These are phyloP conservation scores for Melitaea athalia DNA, from an alignment of 2,888 invertebrate genomes.

Conservation along the genomic window DNA sequence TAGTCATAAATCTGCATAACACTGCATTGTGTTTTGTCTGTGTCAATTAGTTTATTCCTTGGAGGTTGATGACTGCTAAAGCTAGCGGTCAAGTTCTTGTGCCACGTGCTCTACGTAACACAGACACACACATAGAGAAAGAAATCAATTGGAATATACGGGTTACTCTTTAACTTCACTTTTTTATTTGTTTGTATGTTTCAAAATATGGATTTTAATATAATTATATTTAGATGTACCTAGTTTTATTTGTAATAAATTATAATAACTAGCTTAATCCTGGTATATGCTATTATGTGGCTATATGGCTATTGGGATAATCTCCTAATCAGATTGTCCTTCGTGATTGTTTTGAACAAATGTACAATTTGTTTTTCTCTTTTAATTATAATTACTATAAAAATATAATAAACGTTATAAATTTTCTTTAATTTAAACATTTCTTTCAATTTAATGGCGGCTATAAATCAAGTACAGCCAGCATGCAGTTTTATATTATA, in stretches of 20 bases:
- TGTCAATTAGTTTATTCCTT: conserved; percentile 18
- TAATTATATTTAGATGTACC: neutral
- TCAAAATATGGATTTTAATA: neutral
- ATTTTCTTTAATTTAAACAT: neutral
- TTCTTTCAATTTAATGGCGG: neutral
- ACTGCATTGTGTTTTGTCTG: neutral
- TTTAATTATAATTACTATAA: too few relatives aligned
- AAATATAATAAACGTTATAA: neutral
- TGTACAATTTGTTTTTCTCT: too few relatives aligned
- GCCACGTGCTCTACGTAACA: conserved; percentile 43
- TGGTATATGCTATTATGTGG: too few relatives aligned
- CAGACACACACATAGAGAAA: conserved; percentile 1
- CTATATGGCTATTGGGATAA: too few relatives aligned
- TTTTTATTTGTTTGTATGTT: neutral
- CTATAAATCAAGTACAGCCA: too few relatives aligned
- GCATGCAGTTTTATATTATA: neutral
- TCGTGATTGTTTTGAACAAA: too few relatives aligned
- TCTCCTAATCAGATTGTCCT: too few relatives aligned
- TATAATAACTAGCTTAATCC: too few relatives aligned
- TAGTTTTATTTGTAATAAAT: neutral
- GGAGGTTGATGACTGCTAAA: conserved; percentile 34
- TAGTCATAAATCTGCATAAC: neutral
- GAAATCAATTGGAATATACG: neutral
- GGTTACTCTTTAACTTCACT: neutral
- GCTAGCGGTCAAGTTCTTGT: conserved; percentile 54